Evolutionary conservation across 2,113 vertebrate genomes (phyloP).

Genomic region (Jaculus jaculus): DNA sequence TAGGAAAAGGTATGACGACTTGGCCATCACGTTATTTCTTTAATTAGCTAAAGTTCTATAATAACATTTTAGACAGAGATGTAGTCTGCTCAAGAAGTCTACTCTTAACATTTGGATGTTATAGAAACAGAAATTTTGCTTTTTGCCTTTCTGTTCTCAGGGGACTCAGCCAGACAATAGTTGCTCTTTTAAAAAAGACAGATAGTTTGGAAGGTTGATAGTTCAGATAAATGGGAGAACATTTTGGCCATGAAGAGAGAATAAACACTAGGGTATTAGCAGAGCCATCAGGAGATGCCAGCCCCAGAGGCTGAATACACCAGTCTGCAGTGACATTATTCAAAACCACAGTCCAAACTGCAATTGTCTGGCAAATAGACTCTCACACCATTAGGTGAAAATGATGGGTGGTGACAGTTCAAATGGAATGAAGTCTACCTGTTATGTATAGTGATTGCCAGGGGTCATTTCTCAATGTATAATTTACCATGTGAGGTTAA

Average conservation of each 20-base stretch:
- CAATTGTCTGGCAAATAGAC: conserved; percentile 66
- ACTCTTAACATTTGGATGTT: neutral
- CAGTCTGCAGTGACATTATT: conserved; percentile 57
- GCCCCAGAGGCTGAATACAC: conserved; percentile 62
- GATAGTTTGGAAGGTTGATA: conserved; percentile 52
- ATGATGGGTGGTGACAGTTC: conserved; percentile 58
- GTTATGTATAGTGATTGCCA: conserved; percentile 26
- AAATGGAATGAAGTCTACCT: conserved; percentile 53
- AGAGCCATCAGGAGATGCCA: conserved; percentile 39
- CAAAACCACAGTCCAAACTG: conserved; percentile 51
- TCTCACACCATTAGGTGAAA: conserved; percentile 60
- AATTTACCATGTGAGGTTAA: conserved; percentile 47
- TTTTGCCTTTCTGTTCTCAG: conserved; percentile 50
- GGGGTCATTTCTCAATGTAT: conserved; percentile 42
- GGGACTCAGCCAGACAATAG: conserved; percentile 39
- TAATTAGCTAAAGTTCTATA: neutral
- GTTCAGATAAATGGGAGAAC: conserved; percentile 57
- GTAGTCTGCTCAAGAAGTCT: neutral
- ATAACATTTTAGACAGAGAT: neutral
- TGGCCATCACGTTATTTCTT: neutral
- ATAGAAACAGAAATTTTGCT: neutral
- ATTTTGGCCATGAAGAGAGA: conserved; percentile 60
- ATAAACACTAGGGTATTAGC: conserved; percentile 34
- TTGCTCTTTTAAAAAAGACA: conserved; percentile 63
- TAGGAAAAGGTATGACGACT: neutral